Conservation (phyloP, 2,113 vertebrate genomes). For the Cercocebus atys region DNA sequence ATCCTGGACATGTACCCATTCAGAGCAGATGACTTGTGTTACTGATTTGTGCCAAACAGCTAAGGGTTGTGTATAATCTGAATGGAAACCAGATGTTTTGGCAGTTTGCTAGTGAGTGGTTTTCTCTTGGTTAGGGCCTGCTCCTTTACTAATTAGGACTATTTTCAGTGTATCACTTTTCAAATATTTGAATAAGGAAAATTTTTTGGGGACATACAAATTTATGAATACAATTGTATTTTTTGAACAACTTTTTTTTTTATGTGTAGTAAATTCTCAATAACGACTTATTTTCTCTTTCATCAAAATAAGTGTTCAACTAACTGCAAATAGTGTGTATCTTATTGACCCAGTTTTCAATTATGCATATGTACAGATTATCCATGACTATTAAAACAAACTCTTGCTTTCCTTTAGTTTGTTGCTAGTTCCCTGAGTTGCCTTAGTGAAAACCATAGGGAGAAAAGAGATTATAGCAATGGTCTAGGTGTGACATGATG, state of each 20-base stretch:
- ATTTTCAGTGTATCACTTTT: neutral
- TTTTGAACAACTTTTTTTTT: neutral
- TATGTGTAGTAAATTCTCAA: neutral
- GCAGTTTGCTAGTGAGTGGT: neutral
- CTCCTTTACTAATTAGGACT: constrained; percentile 8
- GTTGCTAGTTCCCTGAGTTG: neutral
- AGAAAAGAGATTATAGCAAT: neutral
- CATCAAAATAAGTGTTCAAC: neutral
- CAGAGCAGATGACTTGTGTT: neutral
- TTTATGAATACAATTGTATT: neutral
- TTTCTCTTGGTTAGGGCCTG: neutral
- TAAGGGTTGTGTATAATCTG: neutral
- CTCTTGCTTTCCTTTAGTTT: neutral
- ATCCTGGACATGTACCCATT: neutral
- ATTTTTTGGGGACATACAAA: neutral
- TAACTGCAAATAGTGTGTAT: neutral
- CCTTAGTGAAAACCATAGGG: neutral
- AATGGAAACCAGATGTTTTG: constrained; percentile 38
- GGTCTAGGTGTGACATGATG: too few relatives aligned
- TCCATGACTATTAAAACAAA: neutral
- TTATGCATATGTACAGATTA: neutral
- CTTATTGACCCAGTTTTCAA: neutral
- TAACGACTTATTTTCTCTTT: neutral
- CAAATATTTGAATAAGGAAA: neutral
- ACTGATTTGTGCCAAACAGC: neutral